Conservation (phyloP, 1,140 invertebrate species). For the Pinna nobilis region DNA sequence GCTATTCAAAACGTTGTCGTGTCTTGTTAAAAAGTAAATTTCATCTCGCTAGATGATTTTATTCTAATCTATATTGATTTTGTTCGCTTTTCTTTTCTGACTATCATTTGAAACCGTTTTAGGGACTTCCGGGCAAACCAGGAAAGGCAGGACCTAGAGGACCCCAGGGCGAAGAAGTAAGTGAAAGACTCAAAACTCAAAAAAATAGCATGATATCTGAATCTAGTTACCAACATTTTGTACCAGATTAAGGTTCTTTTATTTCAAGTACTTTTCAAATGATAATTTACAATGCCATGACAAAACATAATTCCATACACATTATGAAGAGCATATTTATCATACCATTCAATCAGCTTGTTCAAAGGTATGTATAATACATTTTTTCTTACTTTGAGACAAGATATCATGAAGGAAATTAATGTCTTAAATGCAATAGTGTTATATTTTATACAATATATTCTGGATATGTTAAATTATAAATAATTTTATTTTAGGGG, state of each 20-base stretch:
- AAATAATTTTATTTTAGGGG: conserved; percentile 9
- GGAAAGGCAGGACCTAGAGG: conserved; percentile 46
- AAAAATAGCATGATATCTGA: too few relatives aligned
- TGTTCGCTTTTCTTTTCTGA: too few relatives aligned
- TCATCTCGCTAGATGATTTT: background rate
- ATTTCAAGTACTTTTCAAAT: background rate
- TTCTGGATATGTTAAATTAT: too few relatives aligned
- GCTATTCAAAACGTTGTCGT: background rate
- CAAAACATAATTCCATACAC: background rate
- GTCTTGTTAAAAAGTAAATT: background rate
- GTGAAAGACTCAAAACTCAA: too few relatives aligned
- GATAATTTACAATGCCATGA: background rate
- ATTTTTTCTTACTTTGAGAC: too few relatives aligned
- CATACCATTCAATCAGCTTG: too few relatives aligned
- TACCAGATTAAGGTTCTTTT: background rate
- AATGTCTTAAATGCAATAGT: too few relatives aligned
- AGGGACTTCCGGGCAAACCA: conserved; percentile 37
- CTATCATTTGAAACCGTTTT: too few relatives aligned
- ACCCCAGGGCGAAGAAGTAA: conserved; percentile 22
- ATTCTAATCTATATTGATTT: background rate
- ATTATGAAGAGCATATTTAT: background rate
- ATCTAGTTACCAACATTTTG: too few relatives aligned
- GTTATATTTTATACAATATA: too few relatives aligned
- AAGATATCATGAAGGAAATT: too few relatives aligned
- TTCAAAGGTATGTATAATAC: too few relatives aligned